Conservation (phyloP, 2,797 vertebrate genomes). For the Miichthys miiuy region DNA sequence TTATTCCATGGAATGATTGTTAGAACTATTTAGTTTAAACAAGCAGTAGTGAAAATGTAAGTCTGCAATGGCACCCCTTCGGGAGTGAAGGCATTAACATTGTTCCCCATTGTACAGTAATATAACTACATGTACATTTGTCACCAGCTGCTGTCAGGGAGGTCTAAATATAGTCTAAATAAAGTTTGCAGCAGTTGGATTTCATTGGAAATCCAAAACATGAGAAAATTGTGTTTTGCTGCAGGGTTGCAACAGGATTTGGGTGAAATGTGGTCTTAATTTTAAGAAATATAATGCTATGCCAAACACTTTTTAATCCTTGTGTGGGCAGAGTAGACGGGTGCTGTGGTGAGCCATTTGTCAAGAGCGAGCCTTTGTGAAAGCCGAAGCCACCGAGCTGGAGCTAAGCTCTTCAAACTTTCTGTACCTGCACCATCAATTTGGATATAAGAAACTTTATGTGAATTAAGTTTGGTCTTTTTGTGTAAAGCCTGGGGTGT, state of each 20-base stretch:
- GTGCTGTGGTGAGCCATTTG: conserved; percentile 40
- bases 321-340: conserved; percentile 49
- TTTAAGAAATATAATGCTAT: conserved; percentile 58
- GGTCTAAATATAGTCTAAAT: conserved; percentile 9
- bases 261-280: conserved; percentile 52
- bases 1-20: neutral
- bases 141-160: conserved; percentile 3
- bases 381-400: conserved; percentile 36
- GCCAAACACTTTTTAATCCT: conserved; percentile 59
- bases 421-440: conserved; percentile 21
- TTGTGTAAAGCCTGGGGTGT: conserved; percentile 2
- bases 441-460: conserved; percentile 5
- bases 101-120: conserved; percentile 1
- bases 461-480: conserved; percentile 15
- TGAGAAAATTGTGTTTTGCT: conserved; percentile 27
- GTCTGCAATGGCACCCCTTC: neutral
- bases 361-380: conserved; percentile 37
- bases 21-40: neutral
- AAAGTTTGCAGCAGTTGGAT: conserved; percentile 29
- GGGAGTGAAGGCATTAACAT: neutral
- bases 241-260: conserved; percentile 26
- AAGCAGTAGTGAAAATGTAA: neutral
- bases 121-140: neutral
- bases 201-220: conserved; percentile 30
- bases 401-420: conserved; percentile 32